phyloP scores from a whole-genome alignment of 2,797 vertebrate species.

The Choloepus didactylus region DNA sequence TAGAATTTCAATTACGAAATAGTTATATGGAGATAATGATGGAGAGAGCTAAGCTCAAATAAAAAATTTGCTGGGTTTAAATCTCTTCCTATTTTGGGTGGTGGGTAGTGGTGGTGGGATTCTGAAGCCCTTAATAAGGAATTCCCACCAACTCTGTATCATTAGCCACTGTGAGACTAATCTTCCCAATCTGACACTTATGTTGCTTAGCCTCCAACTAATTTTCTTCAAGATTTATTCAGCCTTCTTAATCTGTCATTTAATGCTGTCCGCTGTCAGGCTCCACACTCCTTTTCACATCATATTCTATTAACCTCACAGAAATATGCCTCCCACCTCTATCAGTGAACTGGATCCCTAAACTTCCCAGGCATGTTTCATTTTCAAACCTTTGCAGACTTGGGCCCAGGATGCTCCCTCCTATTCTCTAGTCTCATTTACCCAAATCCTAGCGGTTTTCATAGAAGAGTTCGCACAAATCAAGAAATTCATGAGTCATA shows the following conservation, averaged over 20 bases:
- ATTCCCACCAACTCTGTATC: neutral
- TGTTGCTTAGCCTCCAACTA: neutral
- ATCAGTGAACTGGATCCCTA: neutral
- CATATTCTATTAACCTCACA: neutral
- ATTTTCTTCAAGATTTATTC: neutral
- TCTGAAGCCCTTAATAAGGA: neutral
- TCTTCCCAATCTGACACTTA: neutral
- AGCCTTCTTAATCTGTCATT: neutral
- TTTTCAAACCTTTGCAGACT: neutral
- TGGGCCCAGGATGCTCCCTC: neutral
- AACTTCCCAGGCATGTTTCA: neutral
- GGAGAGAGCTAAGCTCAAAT: conserved; percentile 1
- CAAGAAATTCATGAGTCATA: conserved; percentile 8
- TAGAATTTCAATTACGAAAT: neutral
- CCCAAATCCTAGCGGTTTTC: neutral
- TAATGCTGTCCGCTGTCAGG: neutral
- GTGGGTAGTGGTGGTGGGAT: neutral
- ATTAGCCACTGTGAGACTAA: neutral
- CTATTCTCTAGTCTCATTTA: neutral
- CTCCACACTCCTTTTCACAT: neutral
- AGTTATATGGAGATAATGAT: neutral
- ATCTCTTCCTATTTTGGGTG: neutral
- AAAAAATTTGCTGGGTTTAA: conserved; percentile 2
- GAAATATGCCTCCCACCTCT: neutral
- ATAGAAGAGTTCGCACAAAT: neutral